Evolutionary conservation across 2,888 invertebrate species (phyloP), one percentile per base, ranked within the genome.

Genomic region (Neoitamus cyanurus): DNA sequence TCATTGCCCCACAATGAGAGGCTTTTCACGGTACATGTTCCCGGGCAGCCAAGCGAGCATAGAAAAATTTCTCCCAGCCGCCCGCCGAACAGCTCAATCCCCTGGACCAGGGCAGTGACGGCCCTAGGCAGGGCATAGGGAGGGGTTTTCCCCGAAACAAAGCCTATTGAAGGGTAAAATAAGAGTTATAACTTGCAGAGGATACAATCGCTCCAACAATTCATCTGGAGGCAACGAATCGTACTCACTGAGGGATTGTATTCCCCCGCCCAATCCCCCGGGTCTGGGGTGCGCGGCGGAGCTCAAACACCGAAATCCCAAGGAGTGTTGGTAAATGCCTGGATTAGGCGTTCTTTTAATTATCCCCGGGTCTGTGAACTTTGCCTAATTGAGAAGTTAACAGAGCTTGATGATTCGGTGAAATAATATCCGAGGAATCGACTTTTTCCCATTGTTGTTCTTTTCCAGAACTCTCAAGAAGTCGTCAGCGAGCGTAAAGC

Each of bases 11-110:
- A 78, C 30, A 78, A 78, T 15, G 48, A 78, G 78, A 46, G 78
- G 13, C 78, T 78, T 78, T 78, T 78, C 78, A 78, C 58, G 78
- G 48, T 78, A 78, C 48, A 48, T 78, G 48, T 78, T 58, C 78
- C 31, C 15, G n/a, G 13, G 42, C 25, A 78, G 9, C 25, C 48
- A 48, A 34, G 13, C 58, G 58, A 78, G 78, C 48, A 15, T 48
- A 78, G 42, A 78, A 78, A 78, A 78, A 48, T 30, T 20, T 78
- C 25, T 25, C 31, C 34, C 48, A 36, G 34, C 70, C 30, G n/a
- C 34, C 70, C 30, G n/a, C 34, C n/a, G 34, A 34, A 30, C 70
- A 13, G 34, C 70, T 70, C 34, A 70, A 70, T 70, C 31, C 70
- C 11, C 13, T 28, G 31, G 70, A 70, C 25, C 2, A n/a, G 6